Percentiles rank a stretch among this genome's conserved stretches.
Conservation (phyloP, 2,888 invertebrate species). For the Meteorus colon region DNA sequence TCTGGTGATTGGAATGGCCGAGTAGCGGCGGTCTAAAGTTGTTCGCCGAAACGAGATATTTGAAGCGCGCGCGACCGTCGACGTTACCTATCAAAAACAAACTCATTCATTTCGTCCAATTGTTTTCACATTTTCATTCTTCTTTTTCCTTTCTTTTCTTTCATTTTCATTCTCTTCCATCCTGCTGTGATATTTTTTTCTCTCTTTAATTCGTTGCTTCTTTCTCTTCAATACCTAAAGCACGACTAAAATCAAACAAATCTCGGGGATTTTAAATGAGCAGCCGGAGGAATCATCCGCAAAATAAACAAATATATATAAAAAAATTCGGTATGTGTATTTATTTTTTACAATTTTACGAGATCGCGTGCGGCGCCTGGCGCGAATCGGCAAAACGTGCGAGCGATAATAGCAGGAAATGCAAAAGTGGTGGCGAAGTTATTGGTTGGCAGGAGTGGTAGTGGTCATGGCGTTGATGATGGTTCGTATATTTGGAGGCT, state of each 20-base stretch:
- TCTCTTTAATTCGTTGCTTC: not conserved
- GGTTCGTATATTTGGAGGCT: not conserved
- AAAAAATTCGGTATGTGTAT: not conserved
- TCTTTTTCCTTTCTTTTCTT: not conserved
- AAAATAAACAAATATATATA: constrained; percentile 2
- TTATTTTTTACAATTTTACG: constrained; percentile 49
- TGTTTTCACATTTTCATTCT: not conserved
- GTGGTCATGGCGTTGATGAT: not conserved
- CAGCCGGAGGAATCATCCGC: not conserved
- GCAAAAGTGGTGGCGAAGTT: constrained; percentile 50
- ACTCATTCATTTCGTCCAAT: constrained; percentile 18
- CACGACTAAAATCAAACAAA: constrained; percentile 31
- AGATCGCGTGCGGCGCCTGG: constrained; percentile 53
- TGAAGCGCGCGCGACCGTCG: constrained; percentile 27
- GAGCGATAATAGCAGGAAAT: constrained; percentile 59
- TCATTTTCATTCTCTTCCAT: not conserved
- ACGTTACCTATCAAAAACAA: constrained; percentile 38
- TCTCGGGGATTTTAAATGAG: constrained; percentile 28
- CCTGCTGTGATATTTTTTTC: not conserved
- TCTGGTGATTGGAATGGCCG: constrained; percentile 50
- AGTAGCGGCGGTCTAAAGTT: constrained; percentile 45
- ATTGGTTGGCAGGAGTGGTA: not conserved
- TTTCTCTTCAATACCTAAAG: not conserved
- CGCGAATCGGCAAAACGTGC: constrained; percentile 48
- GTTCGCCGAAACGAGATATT: constrained; percentile 46